These are phyloP conservation scores for Argynnis bischoffii DNA, from an alignment of 2,888 invertebrate genomes.

Conservation along the genomic window DNA sequence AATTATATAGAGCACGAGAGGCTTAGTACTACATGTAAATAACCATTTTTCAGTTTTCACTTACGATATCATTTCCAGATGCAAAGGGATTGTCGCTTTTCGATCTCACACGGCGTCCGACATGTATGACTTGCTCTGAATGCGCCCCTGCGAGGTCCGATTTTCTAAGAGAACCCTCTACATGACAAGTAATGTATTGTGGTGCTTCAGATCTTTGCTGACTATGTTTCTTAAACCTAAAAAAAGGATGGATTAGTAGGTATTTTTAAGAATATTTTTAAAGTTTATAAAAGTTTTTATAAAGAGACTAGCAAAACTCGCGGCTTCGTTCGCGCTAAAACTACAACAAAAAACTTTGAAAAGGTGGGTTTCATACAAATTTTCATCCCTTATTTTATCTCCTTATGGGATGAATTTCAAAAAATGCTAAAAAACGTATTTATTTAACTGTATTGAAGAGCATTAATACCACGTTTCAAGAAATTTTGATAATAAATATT, in stretches of 20 bases:
- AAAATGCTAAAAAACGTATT: too few species aligned
- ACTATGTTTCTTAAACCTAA: constrained; percentile 73
- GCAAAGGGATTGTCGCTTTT: constrained; percentile 68
- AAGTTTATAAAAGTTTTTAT: background rate
- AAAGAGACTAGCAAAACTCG: too few species aligned
- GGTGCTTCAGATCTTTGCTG: constrained; percentile 86
- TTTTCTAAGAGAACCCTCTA: constrained; percentile 85
- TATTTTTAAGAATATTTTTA: background rate
- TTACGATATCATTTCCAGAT: constrained; percentile 82
- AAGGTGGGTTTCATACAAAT: too few species aligned
- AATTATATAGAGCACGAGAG: too few species aligned
- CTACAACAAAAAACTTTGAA: too few species aligned
- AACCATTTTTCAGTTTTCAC: constrained; percentile 24
- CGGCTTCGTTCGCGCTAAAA: too few species aligned
- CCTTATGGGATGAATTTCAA: too few species aligned
- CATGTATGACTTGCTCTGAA: constrained; percentile 61
- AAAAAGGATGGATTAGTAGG: background rate
- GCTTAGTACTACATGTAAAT: too few species aligned
- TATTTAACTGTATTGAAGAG: too few species aligned
- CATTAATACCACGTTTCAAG: too few species aligned
- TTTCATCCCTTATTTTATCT: too few species aligned
- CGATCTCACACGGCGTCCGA: constrained; percentile 68
- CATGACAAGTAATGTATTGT: constrained; percentile 85
- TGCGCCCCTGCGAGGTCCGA: constrained; percentile 78
- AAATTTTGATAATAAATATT: too few species aligned